Base-by-base conservation (phyloP, 2,113 vertebrate genomes). In the Podilymbus podiceps region DNA sequence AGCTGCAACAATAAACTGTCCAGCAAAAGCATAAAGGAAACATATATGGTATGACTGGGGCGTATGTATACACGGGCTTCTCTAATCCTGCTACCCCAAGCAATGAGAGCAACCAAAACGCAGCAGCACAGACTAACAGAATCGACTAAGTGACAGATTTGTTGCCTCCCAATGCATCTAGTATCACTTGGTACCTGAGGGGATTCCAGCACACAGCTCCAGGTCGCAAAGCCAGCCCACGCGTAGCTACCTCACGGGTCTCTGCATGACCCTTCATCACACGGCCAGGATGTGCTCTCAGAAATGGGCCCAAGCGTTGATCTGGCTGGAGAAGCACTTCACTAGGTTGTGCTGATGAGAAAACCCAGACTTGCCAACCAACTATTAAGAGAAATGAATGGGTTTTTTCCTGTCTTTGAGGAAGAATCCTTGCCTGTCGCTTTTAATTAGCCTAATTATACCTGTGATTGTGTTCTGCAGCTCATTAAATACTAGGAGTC, bases 211-310 rank as follows among this genome's bases (percentile, higher is more conserved):
- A 42, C 67, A 17, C 18, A 16, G 77, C 46, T 47, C 81, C 16
- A 16, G 72, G 68, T 2, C 52, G 38, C 33, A 21, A 31, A 15
- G 40, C 23, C 88, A 53, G 58, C 7, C 0, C 2, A 53, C 7
- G 40, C 0, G 4, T 22, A 0, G 2, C 72, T 83, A 6, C 63
- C 24, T 50, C 0, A 0, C 0, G 0, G 49, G 44, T 71, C 58
- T 55, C 72, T 31, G 24, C 16, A 0, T 0, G 2, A 35, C 38
- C 0, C 47, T 69, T 44, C 24, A 24, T 44, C 2, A 1, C 46
- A 13, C 0, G 0, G 76, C 55, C 3, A 9, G 50, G 55, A 25
- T 14, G 19, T 0, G 4, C 59, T 31, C 63, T 21, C 5, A 4
- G 59, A 23, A 88, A 53, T 0, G 3, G n/a, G 24, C 38, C 33